Evolutionary conservation across 1,140 invertebrate species (phyloP).

Genomic region (Amphibalanus amphitrite): DNA sequence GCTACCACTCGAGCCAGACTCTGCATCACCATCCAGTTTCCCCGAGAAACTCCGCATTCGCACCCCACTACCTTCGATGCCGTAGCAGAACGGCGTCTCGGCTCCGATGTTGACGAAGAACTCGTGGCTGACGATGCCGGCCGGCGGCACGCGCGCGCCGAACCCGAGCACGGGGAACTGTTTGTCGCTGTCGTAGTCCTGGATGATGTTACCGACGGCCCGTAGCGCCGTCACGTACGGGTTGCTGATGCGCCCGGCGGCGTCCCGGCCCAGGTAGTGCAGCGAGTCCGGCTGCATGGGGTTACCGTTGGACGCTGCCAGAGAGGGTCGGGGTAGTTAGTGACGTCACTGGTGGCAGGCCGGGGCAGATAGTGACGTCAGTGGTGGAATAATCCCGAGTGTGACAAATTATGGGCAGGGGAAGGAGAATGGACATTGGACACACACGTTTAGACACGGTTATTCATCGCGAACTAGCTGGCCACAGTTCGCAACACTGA

Average conservation of each 20-base stretch:
- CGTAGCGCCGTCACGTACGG: slow-evolving; percentile 40
- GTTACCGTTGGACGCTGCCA: slow-evolving; percentile 45
- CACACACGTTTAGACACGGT: too few species aligned
- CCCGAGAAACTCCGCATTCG: too few species aligned
- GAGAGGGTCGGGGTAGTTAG: neutral
- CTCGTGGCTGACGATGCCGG: slow-evolving; percentile 36
- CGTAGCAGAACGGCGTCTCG: slow-evolving; percentile 36
- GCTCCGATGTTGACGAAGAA: slow-evolving; percentile 39
- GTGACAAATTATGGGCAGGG: too few species aligned
- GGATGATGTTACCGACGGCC: slow-evolving; percentile 42
- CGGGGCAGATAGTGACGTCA: too few species aligned
- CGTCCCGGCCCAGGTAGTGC: slow-evolving; percentile 33
- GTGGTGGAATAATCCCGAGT: too few species aligned
- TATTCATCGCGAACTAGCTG: too few species aligned
- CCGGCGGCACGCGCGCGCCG: slow-evolving; percentile 35
- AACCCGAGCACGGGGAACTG: slow-evolving; percentile 40
- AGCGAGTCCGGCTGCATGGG: slow-evolving; percentile 36
- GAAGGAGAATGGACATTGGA: too few species aligned
- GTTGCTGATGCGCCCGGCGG: slow-evolving; percentile 24
- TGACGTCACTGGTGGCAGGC: too few species aligned
- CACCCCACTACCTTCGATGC: slow-evolving; percentile 23
- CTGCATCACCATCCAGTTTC: too few species aligned
- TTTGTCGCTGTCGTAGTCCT: slow-evolving; percentile 41
- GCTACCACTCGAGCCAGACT: too few species aligned
- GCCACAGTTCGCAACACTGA: too few species aligned